Conservation (phyloP, 2,113 vertebrate species). For the Cyphomyrus discorhynchus region DNA sequence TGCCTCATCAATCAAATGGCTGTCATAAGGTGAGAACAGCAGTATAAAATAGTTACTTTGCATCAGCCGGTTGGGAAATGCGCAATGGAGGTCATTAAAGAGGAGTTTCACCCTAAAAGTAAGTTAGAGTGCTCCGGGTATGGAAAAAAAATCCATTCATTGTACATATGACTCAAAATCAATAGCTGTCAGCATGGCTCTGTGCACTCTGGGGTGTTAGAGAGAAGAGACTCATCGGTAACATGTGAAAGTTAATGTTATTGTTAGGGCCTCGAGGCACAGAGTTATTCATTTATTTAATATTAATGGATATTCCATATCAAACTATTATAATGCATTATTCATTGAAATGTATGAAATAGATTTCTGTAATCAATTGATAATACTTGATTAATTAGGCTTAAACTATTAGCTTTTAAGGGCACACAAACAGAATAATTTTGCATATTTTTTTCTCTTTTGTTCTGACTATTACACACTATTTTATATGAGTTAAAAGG, state of each 20-base stretch:
- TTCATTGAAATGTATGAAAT: background rate
- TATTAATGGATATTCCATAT: background rate
- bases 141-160: background rate
- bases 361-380: background rate
- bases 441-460: background rate
- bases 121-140: background rate
- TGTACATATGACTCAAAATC: background rate
- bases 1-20: background rate
- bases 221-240: background rate
- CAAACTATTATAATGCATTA: background rate
- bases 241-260: background rate
- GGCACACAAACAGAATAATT: background rate
- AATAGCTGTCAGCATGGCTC: background rate
- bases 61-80: background rate
- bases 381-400: background rate
- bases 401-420: background rate
- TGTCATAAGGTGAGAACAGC: background rate
- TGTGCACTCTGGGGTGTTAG: background rate
- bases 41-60: background rate
- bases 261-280: background rate
- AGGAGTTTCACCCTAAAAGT: background rate
- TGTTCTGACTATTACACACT: background rate
- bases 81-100: background rate
- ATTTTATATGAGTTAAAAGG: background rate
- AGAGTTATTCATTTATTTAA: background rate